Evolutionary conservation across 2,888 invertebrate species (phyloP).

Genomic region (Bellardia pandia): DNA sequence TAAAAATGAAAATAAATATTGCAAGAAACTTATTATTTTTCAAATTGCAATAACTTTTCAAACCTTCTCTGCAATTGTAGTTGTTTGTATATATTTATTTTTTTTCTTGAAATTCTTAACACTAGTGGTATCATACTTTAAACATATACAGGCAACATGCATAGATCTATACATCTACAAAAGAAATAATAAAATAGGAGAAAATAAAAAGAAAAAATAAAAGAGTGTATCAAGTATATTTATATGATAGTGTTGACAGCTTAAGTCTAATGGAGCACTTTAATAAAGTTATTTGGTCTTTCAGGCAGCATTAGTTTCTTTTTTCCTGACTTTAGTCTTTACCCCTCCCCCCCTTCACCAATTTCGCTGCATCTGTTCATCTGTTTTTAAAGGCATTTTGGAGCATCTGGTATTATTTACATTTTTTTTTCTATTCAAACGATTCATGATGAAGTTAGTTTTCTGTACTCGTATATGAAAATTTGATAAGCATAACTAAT

Average conservation of each 20-base stretch:
- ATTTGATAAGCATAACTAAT: conserved; percentile 65
- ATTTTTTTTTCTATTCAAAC: conserved; percentile 44
- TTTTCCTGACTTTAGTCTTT: neutral
- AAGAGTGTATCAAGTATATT: conserved; percentile 63
- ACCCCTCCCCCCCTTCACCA: neutral
- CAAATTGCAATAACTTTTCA: conserved; percentile 38
- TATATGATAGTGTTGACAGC: conserved; percentile 72
- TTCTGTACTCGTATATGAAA: conserved; percentile 11
- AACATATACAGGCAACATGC: neutral
- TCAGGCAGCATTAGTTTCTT: conserved; percentile 66
- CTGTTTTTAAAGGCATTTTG: conserved; percentile 48
- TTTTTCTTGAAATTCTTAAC: neutral
- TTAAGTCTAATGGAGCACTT: conserved; percentile 73
- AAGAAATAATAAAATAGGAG: neutral
- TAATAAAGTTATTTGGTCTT: conserved; percentile 72
- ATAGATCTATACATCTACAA: neutral
- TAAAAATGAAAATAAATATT: too few species aligned
- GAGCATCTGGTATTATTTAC: conserved; percentile 62
- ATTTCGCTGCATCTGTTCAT: neutral
- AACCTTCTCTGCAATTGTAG: neutral
- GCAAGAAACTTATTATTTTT: neutral
- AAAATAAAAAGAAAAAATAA: conserved; percentile 19
- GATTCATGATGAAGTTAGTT: conserved; percentile 48
- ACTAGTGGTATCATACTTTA: conserved; percentile 1
- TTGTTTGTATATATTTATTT: neutral